Evolutionary conservation across 2,797 vertebrate genomes (phyloP).

Genomic region (Girardinus metallicus): DNA sequence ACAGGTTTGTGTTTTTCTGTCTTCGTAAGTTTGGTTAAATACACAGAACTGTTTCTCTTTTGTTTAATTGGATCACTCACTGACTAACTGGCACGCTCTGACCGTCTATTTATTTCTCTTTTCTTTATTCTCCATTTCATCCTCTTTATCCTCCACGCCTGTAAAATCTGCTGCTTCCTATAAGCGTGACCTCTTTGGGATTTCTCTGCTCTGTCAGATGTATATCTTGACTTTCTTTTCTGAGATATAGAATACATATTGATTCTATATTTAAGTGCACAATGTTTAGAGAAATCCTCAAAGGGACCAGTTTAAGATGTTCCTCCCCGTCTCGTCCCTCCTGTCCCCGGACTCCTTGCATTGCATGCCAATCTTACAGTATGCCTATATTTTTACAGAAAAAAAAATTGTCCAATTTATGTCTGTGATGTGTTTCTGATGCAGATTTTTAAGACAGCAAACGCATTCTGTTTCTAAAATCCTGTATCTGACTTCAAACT

Average conservation of each 20-base stretch:
- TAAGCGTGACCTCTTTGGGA: constrained; percentile 73
- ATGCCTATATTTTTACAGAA: constrained; percentile 22
- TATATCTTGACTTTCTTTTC: constrained; percentile 51
- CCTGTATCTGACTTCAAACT: constrained; percentile 47
- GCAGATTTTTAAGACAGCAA: constrained; percentile 17
- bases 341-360: constrained; percentile 44
- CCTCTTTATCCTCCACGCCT: constrained; percentile 51
- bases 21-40: constrained; percentile 54
- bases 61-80: constrained; percentile 53
- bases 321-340: constrained; percentile 29
- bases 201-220: constrained; percentile 66
- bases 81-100: constrained; percentile 54
- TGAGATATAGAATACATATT: constrained; percentile 48
- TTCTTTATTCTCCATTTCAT: constrained; percentile 51
- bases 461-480: constrained; percentile 32
- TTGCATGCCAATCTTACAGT: constrained; percentile 54
- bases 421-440: constrained; percentile 35
- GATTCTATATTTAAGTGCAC: constrained; percentile 42
- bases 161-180: constrained; percentile 53
- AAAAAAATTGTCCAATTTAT: neutral
- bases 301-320: constrained; percentile 73
- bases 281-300: constrained; percentile 75
- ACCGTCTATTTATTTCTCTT: constrained; percentile 52
- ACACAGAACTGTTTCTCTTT: constrained; percentile 38
- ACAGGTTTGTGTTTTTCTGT: constrained; percentile 32